Evolutionary conservation across 2,888 invertebrate species (phyloP).

Genomic region (Heliconius ethilla): DNA sequence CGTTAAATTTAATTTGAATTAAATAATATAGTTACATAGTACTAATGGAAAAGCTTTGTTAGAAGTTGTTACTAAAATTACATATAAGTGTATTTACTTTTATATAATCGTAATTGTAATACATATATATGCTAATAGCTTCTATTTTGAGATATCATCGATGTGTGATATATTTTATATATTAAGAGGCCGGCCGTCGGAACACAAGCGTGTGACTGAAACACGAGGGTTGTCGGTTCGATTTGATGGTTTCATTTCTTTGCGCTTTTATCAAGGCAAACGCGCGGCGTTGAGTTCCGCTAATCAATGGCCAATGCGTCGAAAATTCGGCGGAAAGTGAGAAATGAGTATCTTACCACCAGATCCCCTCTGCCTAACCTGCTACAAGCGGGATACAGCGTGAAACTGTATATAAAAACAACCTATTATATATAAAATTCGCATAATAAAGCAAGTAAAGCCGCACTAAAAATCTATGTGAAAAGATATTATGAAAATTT

Average conservation of each 20-base stretch:
- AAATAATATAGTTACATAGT: neutral
- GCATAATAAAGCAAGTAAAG: neutral
- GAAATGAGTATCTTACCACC: neutral
- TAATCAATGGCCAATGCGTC: too few relatives aligned
- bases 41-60: constrained; percentile 15
- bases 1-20: constrained; percentile 6
- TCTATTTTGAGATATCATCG: too few relatives aligned
- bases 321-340: neutral
- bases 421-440: too few relatives aligned
- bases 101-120: too few relatives aligned
- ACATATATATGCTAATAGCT: too few relatives aligned
- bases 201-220: neutral
- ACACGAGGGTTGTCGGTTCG: neutral
- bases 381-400: neutral
- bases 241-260: neutral
- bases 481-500: constrained; percentile 5
- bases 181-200: neutral
- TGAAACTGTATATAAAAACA: neutral
- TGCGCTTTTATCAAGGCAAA: neutral
- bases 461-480: neutral
- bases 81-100: too few relatives aligned
- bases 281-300: too few relatives aligned
- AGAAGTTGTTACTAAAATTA: neutral
- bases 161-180: neutral
- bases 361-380: neutral